Base-by-base conservation (phyloP, 2,113 vertebrate genomes). In the Charadrius vociferus region DNA sequence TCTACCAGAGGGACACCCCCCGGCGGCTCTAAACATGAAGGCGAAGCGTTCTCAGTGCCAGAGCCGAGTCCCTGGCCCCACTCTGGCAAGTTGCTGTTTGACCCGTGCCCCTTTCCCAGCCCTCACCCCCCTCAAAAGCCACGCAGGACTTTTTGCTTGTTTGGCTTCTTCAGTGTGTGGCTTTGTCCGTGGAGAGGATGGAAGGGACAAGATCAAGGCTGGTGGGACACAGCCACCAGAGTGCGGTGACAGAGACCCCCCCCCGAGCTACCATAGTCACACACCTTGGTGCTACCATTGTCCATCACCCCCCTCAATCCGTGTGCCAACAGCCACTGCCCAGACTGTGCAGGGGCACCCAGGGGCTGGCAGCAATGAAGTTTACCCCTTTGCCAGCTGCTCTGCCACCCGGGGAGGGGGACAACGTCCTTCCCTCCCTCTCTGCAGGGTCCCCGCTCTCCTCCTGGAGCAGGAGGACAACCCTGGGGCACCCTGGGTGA, bases 21-120 rank as follows among this genome's bases (percentile, higher is more conserved):
- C 13, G 3, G 3, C 7, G 18, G 45, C 4, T 6, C 13, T 4
- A 1, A 67, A 71, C 2, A 6, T 7, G 10, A 37, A 88, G 32
- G 65, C 65, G 16, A 67, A 49, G 15, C 2, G 0, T 55, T 29
- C 43, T 59, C 16, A 11, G 43, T 43, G 74, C 43, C 45, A 41
- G 61, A 82, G n/a, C 27, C 0, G 2, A 50, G 32, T 78, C 15
- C 18, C 37, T 4, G 11, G 6, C 30, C 27, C n/a, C 34, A 13
- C 8, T 62, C 73, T 62, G 77, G 30, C 68, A 77, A 15, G 20
- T 1, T 4, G 12, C 75, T 81, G 7, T 65, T 65, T 65, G 39
- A 49, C 14, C 59, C 1, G 1, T 45, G 17, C 36, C 55, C 34
- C 5, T 77, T 75, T 86, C 26, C 26, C 19, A 84, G 84, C n/a